Evolutionary conservation across 2,113 vertebrate genomes (phyloP), one percentile per base, ranked within the genome.

Genomic region (Muntiacus reevesi): DNA sequence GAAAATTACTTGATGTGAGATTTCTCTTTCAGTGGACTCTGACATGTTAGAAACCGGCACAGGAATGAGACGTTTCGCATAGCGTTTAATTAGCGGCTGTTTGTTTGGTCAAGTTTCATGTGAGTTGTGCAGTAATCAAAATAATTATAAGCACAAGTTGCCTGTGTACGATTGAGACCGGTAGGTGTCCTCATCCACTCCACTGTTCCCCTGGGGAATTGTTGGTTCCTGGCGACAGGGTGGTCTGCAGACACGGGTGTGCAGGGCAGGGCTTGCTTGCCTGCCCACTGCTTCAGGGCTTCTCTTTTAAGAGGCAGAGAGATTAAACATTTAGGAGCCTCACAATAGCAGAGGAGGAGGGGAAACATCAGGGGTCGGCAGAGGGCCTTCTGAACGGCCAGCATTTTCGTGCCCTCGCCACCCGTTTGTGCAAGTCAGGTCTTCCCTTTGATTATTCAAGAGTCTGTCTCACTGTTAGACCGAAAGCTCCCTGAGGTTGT

Each of bases 31-130:
- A 17, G 47, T 55, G 21, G 59, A 83, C 30, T 43, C 93, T 95
- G 62, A 52, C 40, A 8, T 82, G 23, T 27, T 28, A 88, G 96
- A 89, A 84, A 27, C 6, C 16, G 64, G 90, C 62, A 33, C 3
- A 78, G 92, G 86, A 93, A 85, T 2, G 57, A 96, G 93, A 81
- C 7, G 64, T 79, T 98, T 97, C 81, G 47, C 97, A 93, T 87
- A 94, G 91, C 91, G 96, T 96, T 97, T 97, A 94, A 97, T 97
- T 97, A 97, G 91, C 87, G 79, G 62, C 85, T 88, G 52, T 93
- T 96, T 94, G 74, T 94, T 93, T 90, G 79, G 94, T 45, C 81
- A 96, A 92, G 47, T 54, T 84, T 87, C 86, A 84, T 54, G 89
- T 95, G 97, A 97, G 95, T 97, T 59, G 0, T 96, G 97, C 97